phyloP scores from a whole-genome alignment of 2,888 invertebrate genomes.

The Caenorhabditis panamensis region DNA sequence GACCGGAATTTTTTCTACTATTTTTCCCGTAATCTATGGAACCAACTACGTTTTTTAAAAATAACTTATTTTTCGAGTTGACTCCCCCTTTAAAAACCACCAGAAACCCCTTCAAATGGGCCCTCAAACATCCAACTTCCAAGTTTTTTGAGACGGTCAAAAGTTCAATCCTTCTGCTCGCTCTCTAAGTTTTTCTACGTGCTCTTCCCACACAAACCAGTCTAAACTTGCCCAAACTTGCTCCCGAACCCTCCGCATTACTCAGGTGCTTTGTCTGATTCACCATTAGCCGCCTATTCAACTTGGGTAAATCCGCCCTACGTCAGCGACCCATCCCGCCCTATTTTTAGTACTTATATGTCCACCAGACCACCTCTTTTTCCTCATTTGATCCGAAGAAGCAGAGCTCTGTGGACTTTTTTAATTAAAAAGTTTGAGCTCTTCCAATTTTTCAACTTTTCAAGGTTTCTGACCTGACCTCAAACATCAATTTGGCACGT shows the following conservation, averaged over 20 bases:
- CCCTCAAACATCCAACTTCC: too few relatives aligned
- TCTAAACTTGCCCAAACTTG: too few relatives aligned
- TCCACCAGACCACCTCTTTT: slow-evolving; percentile 1
- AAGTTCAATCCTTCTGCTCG: neutral
- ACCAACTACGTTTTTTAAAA: too few relatives aligned
- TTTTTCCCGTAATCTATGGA: too few relatives aligned
- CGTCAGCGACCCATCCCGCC: neutral
- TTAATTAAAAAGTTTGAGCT: neutral
- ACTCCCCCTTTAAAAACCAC: too few relatives aligned
- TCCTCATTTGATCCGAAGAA: neutral
- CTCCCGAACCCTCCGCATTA: neutral
- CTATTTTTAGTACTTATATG: slow-evolving; percentile 3
- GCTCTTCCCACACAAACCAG: neutral
- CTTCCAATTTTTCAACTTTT: neutral
- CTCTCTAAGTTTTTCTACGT: too few relatives aligned
- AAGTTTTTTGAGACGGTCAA: too few relatives aligned
- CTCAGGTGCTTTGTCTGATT: too few relatives aligned
- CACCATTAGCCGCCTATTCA: slow-evolving; percentile 1
- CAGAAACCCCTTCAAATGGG: too few relatives aligned
- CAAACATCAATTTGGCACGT: slow-evolving; percentile 1
- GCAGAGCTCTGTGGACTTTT: neutral
- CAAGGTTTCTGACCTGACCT: neutral
- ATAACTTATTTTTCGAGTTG: too few relatives aligned
- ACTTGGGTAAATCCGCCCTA: neutral
- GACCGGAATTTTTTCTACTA: too few relatives aligned